These are phyloP conservation scores for Sphecodes monilicornis DNA, from an alignment of 2,888 invertebrate species.

Conservation along the genomic window DNA sequence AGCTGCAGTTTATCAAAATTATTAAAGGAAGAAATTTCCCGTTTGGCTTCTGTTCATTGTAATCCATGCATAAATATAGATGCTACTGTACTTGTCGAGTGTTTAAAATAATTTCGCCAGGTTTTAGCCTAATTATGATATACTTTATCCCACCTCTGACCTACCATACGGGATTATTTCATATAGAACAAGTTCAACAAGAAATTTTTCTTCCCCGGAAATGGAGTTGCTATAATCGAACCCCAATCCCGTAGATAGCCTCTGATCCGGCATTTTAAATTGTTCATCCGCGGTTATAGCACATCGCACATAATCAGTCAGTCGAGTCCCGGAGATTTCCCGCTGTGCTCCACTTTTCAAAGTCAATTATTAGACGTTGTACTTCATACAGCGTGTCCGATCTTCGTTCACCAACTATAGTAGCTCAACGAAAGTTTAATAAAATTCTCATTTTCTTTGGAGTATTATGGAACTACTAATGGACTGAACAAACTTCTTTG, in stretches of 20 bases:
- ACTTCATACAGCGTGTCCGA: not conserved
- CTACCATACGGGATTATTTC: not conserved
- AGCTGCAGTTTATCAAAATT: no score
- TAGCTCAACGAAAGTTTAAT: not conserved
- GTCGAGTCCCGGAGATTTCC: not conserved
- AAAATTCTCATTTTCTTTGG: not conserved
- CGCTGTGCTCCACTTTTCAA: not conserved
- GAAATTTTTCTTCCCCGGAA: not conserved
- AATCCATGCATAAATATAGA: no score
- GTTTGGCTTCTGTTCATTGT: no score
- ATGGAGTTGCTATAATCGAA: not conserved
- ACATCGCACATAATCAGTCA: not conserved
- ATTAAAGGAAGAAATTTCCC: no score
- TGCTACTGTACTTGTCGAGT: no score
- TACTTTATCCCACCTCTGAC: no score
- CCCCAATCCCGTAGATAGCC: not conserved
- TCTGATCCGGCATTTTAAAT: not conserved
- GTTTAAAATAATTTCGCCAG: no score
- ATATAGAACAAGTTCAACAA: not conserved
- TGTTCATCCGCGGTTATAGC: not conserved
- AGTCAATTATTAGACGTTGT: not conserved
- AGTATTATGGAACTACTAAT: not conserved
- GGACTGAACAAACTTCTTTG: not conserved
- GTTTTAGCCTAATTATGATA: no score
- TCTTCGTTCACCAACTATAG: not conserved